A percentile compares a stretch with the other conserved stretches of the same genome.
phyloP scores from a whole-genome alignment of 2,113 vertebrate genomes.

The Chaetorhynchus papuensis region DNA sequence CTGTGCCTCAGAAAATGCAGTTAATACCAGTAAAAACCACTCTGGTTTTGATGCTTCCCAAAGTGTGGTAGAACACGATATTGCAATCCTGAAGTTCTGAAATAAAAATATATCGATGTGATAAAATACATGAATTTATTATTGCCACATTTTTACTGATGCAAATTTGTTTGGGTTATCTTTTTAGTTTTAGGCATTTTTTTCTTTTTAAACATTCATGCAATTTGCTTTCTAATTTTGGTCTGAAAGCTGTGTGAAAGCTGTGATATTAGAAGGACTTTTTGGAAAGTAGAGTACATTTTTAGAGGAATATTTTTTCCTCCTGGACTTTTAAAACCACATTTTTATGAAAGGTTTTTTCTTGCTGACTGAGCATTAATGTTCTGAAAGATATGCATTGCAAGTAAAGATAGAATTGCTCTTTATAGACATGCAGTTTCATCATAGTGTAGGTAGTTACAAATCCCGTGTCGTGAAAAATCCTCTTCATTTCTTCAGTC shows the following conservation, averaged over 20 bases:
- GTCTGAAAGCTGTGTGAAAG: neutral
- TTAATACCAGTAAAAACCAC: neutral
- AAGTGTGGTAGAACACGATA: neutral
- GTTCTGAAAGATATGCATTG: neutral
- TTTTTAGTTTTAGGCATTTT: neutral
- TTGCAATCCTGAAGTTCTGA: neutral
- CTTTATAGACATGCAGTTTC: neutral
- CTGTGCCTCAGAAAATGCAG: neutral
- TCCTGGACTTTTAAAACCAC: neutral
- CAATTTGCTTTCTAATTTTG: neutral
- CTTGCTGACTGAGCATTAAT: neutral
- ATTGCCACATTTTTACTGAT: neutral
- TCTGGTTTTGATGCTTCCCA: neutral
- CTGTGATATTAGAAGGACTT: neutral
- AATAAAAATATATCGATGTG: neutral
- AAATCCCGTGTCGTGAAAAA: neutral
- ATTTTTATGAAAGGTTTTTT: neutral
- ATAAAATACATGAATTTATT: neutral
- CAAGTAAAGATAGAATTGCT: neutral
- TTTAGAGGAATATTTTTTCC: neutral
- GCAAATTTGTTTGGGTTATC: neutral
- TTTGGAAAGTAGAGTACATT: neutral
- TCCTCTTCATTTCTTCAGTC: neutral
- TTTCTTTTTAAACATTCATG: neutral
- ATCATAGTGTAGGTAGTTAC: neutral